Evolutionary conservation across 2,113 vertebrate species (phyloP).

Genomic region (Ornithorhynchus anatinus): DNA sequence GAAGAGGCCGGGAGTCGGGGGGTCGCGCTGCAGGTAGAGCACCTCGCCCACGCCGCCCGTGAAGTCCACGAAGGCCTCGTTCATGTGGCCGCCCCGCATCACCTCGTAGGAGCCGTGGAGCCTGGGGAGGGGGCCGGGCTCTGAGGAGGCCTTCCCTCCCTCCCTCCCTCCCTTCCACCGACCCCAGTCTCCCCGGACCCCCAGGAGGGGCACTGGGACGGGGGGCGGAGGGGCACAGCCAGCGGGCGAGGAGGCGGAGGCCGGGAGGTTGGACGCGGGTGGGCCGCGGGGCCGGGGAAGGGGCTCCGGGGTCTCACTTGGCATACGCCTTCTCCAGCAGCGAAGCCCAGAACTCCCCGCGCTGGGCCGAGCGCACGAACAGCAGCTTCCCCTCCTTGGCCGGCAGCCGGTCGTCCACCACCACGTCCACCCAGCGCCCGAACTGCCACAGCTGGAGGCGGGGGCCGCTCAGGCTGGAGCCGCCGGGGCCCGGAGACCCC

Average conservation of each 20-base stretch:
- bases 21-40: conserved; percentile 48
- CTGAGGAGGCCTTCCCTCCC: neutral
- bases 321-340: conserved; percentile 74
- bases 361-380: conserved; percentile 62
- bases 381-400: conserved; percentile 62
- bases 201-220: no score
- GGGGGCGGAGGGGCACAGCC: neutral
- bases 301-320: conserved; percentile 52
- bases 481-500: neutral
- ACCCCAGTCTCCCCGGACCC: neutral
- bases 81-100: conserved; percentile 69
- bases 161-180: neutral
- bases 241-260: neutral
- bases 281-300: accelerated
- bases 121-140: conserved; percentile 29
- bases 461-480: accelerated
- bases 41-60: conserved; percentile 69
- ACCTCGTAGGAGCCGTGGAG: conserved; percentile 73
- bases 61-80: conserved; percentile 79
- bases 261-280: neutral
- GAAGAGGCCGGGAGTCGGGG: conserved; percentile 53
- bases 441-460: conserved; percentile 72
- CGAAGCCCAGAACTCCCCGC: conserved; percentile 70
- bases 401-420: conserved; percentile 71
- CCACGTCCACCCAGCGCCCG: conserved; percentile 72